phyloP scores from a whole-genome alignment of 2,888 invertebrate species.

The Drosophila nr. medialis region DNA sequence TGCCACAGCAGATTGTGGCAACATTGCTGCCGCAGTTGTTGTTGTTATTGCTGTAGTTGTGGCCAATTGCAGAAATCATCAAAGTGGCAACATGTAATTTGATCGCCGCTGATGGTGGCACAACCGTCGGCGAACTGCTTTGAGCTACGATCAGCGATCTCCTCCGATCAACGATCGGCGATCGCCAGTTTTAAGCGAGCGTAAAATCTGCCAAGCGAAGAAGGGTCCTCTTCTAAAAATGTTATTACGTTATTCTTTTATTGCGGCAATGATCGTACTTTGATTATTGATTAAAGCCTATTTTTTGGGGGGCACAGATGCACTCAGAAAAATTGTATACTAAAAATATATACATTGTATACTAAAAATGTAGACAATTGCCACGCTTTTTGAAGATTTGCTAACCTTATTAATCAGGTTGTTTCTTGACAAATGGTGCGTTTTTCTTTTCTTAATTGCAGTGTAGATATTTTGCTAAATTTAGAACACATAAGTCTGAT shows the following conservation, averaged over 20 bases:
- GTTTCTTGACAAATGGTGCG: neutral
- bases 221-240: constrained; percentile 35
- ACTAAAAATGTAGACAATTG: neutral
- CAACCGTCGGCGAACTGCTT: constrained; percentile 66
- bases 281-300: constrained; percentile 65
- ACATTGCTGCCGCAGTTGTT: constrained; percentile 15
- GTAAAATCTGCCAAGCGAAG: constrained; percentile 62
- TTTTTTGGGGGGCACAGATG: neutral
- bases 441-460: neutral
- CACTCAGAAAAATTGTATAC: neutral
- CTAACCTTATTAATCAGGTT: neutral
- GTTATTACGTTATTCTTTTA: constrained; percentile 62
- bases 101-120: constrained; percentile 61
- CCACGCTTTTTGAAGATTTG: neutral
- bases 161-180: constrained; percentile 20
- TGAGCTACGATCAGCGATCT: constrained; percentile 47
- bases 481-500: neutral
- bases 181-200: constrained; percentile 70
- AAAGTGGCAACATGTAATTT: constrained; percentile 76
- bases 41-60: constrained; percentile 56
- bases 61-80: constrained; percentile 78
- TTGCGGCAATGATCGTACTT: constrained; percentile 48
- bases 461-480: neutral
- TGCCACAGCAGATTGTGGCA: constrained; percentile 41
- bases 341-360: neutral